Evolutionary conservation across 1,140 invertebrate species (phyloP).

Genomic region (Aphelinus atriplicis): DNA sequence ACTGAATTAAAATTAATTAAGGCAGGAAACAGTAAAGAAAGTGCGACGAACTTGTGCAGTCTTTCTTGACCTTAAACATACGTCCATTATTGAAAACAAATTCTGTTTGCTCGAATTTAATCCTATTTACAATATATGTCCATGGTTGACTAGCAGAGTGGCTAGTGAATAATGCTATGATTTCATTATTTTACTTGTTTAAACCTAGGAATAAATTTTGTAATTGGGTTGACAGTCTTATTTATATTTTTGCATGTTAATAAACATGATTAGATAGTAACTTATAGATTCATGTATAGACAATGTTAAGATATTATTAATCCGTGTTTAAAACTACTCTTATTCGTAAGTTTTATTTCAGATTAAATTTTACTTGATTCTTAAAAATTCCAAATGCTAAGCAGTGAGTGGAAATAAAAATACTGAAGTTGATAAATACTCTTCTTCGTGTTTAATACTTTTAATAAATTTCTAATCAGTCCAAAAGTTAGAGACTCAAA

Average conservation of each 20-base stretch:
- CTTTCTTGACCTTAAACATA: conserved; percentile 1
- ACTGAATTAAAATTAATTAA: neutral
- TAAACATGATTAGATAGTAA: too few relatives aligned
- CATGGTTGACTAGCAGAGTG: neutral
- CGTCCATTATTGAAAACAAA: neutral
- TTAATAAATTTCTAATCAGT: neutral
- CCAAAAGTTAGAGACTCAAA: too few relatives aligned
- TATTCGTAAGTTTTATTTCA: too few relatives aligned
- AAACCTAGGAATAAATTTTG: neutral
- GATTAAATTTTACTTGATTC: too few relatives aligned
- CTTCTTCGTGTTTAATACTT: neutral
- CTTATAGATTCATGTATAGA: too few relatives aligned
- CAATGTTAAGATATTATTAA: too few relatives aligned
- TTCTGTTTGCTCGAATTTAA: neutral
- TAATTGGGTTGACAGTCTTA: conserved; percentile 6
- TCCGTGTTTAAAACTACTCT: too few relatives aligned
- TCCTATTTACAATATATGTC: neutral
- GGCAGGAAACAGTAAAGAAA: conserved; percentile 9
- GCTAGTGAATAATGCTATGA: conserved; percentile 7
- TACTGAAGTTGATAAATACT: neutral
- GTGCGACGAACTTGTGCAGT: conserved; percentile 20
- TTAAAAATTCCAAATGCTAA: too few relatives aligned
- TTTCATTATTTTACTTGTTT: neutral
- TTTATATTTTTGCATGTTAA: too few relatives aligned
- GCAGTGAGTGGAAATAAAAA: too few relatives aligned